phyloP scores from a whole-genome alignment of 2,888 invertebrate species.

The Andrena fulva region DNA sequence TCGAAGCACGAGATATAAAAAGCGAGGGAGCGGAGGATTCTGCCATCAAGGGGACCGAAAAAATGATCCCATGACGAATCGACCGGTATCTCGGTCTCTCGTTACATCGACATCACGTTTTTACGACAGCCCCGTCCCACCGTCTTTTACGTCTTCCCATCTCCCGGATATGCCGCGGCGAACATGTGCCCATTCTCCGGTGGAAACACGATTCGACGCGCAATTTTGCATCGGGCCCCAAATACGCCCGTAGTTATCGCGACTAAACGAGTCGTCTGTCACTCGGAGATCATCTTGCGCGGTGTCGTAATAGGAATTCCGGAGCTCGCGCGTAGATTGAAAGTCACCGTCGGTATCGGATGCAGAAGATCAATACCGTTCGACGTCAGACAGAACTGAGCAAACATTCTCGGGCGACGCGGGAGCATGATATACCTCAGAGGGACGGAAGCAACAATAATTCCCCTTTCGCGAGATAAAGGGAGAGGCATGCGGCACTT shows the following conservation, averaged over 20 bases:
- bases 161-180: slow-evolving; percentile 36
- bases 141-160: slow-evolving; percentile 44
- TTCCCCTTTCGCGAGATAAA: slow-evolving; percentile 6
- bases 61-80: slow-evolving; percentile 16
- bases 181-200: slow-evolving; percentile 29
- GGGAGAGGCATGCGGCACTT: background rate
- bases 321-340: no score
- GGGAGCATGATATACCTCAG: no score
- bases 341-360: background rate
- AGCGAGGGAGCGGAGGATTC: background rate
- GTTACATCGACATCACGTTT: slow-evolving; percentile 44
- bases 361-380: background rate
- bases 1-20: slow-evolving; percentile 8
- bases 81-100: slow-evolving; percentile 22
- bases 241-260: no score
- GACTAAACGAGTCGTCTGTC: no score
- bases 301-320: no score
- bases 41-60: background rate
- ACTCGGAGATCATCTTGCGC: no score
- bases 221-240: background rate
- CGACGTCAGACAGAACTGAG: background rate
- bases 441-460: slow-evolving; percentile 18
- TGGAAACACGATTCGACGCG: slow-evolving; percentile 12
- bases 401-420: background rate
- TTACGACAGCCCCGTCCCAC: slow-evolving; percentile 33